Conservation (phyloP, 2,888 invertebrate genomes). For the Gisinianus flammeolus region DNA sequence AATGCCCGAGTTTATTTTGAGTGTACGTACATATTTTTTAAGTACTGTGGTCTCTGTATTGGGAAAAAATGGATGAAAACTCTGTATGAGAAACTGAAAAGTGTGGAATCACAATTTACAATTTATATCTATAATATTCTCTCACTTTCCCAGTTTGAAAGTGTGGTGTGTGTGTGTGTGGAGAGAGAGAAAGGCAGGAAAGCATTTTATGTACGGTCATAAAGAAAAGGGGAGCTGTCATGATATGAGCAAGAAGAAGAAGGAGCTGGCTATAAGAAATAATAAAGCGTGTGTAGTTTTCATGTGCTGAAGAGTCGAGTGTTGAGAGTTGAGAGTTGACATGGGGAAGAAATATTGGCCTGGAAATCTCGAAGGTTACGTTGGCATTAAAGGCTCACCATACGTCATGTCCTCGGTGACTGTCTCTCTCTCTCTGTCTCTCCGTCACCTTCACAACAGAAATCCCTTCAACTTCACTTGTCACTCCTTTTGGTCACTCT, state of each 20-base stretch:
- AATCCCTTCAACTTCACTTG: constrained; percentile 15
- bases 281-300: constrained; percentile 30
- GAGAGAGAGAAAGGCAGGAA: neutral
- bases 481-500: constrained; percentile 32
- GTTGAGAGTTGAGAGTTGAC: constrained; percentile 6
- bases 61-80: too few relatives aligned
- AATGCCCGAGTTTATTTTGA: too few relatives aligned
- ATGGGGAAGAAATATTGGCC: constrained; percentile 42
- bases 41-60: too few relatives aligned
- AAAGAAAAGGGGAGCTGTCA: constrained; percentile 32
- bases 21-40: too few relatives aligned
- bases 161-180: too few relatives aligned
- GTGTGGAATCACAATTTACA: too few relatives aligned
- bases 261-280: constrained; percentile 24
- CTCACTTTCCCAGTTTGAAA: too few relatives aligned
- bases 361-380: constrained; percentile 45
- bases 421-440: constrained; percentile 23
- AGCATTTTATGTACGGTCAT: neutral
- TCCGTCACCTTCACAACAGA: constrained; percentile 5
- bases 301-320: neutral
- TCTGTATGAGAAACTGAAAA: too few relatives aligned
- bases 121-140: too few relatives aligned
- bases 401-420: constrained; percentile 44
- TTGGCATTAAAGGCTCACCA: constrained; percentile 49
- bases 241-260: neutral